Base-by-base conservation (phyloP, 2,797 vertebrate species). In the Anas flavirostris region DNA sequence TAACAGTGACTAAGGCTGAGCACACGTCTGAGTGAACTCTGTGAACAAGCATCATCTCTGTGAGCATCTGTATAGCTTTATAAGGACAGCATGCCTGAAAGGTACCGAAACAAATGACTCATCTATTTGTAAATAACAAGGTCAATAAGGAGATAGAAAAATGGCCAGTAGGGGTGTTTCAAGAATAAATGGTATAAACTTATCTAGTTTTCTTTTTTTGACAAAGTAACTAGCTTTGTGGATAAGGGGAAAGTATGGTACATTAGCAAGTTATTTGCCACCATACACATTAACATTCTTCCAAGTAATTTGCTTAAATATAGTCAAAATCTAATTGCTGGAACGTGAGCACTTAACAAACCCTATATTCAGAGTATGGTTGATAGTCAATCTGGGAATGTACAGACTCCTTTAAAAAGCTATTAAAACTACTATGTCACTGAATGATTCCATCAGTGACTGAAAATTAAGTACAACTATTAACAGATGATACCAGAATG, bases 401-500 rank as follows among this genome's bases (percentile, higher is more conserved):
- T 55, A 66, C 12, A 79, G 26, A 63, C 44, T 86, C 48, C 80
- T 43, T 89, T 58, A 68, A 93, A 94, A 91, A 86, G 67, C 63
- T 90, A 52, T 84, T 91, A 82, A 84, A 72, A 35, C 43, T 69
- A 11, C 64, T 69, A 66, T 21, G 11, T 5, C 46, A 69, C 33
- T 74, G 60, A 94, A 86, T 83, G 3, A 90, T 94, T 88, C 43
- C 50, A 90, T 82, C 75, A 92, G 29, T 56, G 23, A 29, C 12
- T 88, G 63, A 86, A 91, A 94, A 88, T 76, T 39, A 76, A 55
- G 6, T 56, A 6, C 80, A 68, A 62, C 28, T 78, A 43, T 75
- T 73, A 94, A 59, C 18, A 84, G 59, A 73, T 48, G 14, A 94
- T 48, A 63, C 23, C 22, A 56, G 43, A 82, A 63, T 68, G 39